Base-by-base conservation (phyloP, 2,113 vertebrate species). In the Brachypteracias leptosomus region DNA sequence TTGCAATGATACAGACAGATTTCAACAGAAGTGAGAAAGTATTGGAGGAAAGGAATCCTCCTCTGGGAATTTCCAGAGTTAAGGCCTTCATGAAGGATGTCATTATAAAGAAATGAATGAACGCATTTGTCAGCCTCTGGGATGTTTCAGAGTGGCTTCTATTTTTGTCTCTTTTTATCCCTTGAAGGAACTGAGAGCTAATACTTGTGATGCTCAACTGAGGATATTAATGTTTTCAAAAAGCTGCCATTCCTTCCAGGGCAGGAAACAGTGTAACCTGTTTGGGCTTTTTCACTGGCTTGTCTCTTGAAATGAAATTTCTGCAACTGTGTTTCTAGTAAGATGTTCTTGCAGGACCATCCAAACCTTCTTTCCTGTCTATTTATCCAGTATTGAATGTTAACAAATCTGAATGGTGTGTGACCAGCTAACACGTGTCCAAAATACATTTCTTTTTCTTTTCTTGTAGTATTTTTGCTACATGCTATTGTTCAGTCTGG, bases 31-130 rank as follows among this genome's bases (percentile, higher is more conserved):
- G 44, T 91, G 76, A 91, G 65, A 91, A 92, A 90, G 49, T 75
- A 89, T 4, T 67, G 31, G 33, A 33, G 77, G 33, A 35, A 90
- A 95, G 72, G 65, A 80, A 61, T 11, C 49, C 55, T 96, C 72
- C 63, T 74, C 59, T 26, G 83, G 94, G 91, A 93, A 87, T 72
- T 95, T 73, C 47, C 38, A 84, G 65, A 93, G 82, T 86, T 96
- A 91, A 94, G 89, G 73, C 44, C 73, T 89, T 96, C 77, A 52
- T 89, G 91, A 94, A 97, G 94, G 76, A 95, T 95, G 84, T 75
- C 91, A 92, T 95, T 95, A 92, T 95, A 95, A 74, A 92, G 87
- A 94, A 96, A 96, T 84, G 75, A 95, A 94, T 91, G 59, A 93
- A 91, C 77, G 73, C 38, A 90, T 93, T 95, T 84, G 88, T 94